These are phyloP conservation scores for Aporophyla lueneburgensis DNA, from an alignment of 2,888 invertebrate genomes.

Conservation along the genomic window DNA sequence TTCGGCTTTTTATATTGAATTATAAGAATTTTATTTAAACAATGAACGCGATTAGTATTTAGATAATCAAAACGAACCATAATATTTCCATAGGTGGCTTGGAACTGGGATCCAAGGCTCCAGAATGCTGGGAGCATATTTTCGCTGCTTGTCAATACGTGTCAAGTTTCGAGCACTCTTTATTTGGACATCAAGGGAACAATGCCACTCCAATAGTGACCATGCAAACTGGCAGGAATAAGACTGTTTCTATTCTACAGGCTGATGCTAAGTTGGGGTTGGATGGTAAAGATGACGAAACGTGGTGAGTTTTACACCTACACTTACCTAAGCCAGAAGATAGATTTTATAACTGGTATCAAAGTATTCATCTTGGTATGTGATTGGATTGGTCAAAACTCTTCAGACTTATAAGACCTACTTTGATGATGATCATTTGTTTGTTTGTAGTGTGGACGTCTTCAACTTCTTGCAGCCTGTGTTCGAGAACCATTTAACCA, in stretches of 20 bases:
- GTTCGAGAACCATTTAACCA: slow-evolving; percentile 91
- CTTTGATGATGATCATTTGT: not conserved
- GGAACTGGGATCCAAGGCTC: slow-evolving; percentile 97
- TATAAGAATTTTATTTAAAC: too few species aligned
- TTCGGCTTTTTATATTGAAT: too few species aligned
- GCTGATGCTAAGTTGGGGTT: slow-evolving; percentile 90
- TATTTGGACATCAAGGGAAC: slow-evolving; percentile 96
- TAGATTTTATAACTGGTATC: not conserved
- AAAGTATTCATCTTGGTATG: not conserved
- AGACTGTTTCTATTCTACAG: slow-evolving; percentile 91
- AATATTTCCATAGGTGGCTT: slow-evolving; percentile 91
- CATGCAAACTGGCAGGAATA: slow-evolving; percentile 92
- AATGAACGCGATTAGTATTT: too few species aligned
- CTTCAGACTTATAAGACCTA: not conserved
- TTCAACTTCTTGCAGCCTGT: slow-evolving; percentile 95
- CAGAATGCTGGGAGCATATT: slow-evolving; percentile 99
- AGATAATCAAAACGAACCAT: not conserved
- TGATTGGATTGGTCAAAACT: not conserved
- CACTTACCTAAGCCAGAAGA: not conserved
- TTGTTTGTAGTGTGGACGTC: slow-evolving; percentile 93
- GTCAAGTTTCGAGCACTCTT: slow-evolving; percentile 96
- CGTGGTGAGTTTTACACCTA: slow-evolving; percentile 90
- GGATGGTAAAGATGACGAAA: slow-evolving; percentile 92
- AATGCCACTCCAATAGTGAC: slow-evolving; percentile 92
- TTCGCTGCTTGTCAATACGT: slow-evolving; percentile 98